These are phyloP conservation scores for Drosophila ercepeae DNA, from an alignment of 1,140 invertebrate genomes.

Conservation along the genomic window DNA sequence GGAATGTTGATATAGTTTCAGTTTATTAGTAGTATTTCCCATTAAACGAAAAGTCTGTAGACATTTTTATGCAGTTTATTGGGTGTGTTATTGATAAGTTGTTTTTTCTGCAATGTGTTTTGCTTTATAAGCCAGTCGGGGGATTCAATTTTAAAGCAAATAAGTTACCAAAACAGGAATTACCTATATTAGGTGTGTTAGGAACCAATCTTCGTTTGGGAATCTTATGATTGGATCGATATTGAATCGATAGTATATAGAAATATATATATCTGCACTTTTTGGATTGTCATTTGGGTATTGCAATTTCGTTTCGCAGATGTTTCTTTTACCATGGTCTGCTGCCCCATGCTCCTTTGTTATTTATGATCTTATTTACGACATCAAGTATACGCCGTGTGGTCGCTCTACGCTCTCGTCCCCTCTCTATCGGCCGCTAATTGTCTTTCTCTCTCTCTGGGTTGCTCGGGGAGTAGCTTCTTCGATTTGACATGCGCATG, in stretches of 20 bases:
- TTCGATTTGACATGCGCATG: conserved; percentile 68
- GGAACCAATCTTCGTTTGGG: too few relatives aligned
- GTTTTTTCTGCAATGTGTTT: background rate
- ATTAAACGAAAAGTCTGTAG: background rate
- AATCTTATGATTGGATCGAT: too few relatives aligned
- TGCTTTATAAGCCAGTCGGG: background rate
- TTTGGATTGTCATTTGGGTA: background rate
- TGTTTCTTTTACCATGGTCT: conserved; percentile 26
- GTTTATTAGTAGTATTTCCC: conserved; percentile 8
- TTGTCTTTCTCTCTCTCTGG: conserved; percentile 15
- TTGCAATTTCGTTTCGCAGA: conserved; percentile 11
- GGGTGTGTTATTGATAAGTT: background rate
- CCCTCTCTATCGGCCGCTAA: background rate
- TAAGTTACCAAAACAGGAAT: too few relatives aligned
- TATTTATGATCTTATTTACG: conserved; percentile 51
- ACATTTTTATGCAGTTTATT: background rate
- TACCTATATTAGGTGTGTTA: too few relatives aligned
- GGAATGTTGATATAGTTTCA: conserved; percentile 18
- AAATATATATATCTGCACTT: background rate
- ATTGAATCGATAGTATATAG: too few relatives aligned
- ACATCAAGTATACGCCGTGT: conserved; percentile 38
- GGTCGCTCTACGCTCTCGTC: background rate
- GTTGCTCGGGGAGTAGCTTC: conserved; percentile 23
- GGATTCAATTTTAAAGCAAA: too few relatives aligned
- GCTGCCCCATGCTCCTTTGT: conserved; percentile 6